Percentiles rank a stretch among this genome's conserved stretches.
Conservation (phyloP, 1,140 invertebrate species). For the Copidosoma floridanum region DNA sequence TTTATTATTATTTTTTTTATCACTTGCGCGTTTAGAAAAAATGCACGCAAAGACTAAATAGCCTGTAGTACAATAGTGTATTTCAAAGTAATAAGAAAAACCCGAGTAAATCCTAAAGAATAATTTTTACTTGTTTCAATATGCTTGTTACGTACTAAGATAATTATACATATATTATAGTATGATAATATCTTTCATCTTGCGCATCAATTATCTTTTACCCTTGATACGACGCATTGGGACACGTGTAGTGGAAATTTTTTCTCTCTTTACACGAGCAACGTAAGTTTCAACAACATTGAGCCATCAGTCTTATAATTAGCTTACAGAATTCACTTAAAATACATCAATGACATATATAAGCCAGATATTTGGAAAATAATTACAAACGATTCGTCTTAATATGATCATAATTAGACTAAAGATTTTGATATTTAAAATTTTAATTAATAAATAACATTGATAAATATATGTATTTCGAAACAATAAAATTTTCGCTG, state of each 20-base stretch:
- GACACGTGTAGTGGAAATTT: not conserved
- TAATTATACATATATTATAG: constrained; percentile 2
- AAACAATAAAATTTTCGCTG: too few species aligned
- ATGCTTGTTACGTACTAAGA: not conserved
- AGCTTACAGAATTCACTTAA: not conserved
- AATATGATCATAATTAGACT: too few species aligned
- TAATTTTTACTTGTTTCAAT: constrained; percentile 1
- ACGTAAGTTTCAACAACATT: not conserved
- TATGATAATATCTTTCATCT: constrained; percentile 6
- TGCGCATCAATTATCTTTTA: constrained; percentile 16
- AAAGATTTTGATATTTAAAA: too few species aligned
- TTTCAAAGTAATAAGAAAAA: not conserved
- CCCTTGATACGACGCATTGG: constrained; percentile 4
- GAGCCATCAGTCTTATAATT: constrained; percentile 1
- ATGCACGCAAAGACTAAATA: not conserved
- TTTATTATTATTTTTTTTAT: not conserved
- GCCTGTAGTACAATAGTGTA: too few species aligned
- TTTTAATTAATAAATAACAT: too few species aligned
- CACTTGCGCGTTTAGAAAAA: not conserved
- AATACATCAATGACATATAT: not conserved
- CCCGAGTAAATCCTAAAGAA: constrained; percentile 14
- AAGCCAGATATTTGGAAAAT: too few species aligned
- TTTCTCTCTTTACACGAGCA: not conserved
- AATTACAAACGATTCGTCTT: too few species aligned
- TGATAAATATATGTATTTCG: too few species aligned